Evolutionary conservation across 2,888 invertebrate genomes (phyloP), one percentile per base, ranked within the genome.

Genomic region (Polymixis flavicincta): DNA sequence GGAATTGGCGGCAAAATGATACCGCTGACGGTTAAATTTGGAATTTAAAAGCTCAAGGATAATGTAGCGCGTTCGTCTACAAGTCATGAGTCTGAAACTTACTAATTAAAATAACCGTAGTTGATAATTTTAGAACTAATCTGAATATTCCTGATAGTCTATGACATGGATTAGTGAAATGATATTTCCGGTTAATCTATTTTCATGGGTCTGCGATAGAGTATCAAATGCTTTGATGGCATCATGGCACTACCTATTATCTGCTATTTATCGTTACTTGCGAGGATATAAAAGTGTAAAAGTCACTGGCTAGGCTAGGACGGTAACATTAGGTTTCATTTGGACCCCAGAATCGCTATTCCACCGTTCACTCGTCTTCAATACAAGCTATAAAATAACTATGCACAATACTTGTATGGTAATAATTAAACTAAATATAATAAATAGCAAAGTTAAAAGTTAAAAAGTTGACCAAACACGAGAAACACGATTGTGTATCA

Each of bases 331-430:
- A 78, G 70, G 66, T 85, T 87, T 88, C 83, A 85, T 86, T 92
- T 93, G 93, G 92, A 92, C 92, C 93, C 92, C 79, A 89, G 83
- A 89, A 87, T 81, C 88, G 83, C 84, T 87, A 85, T 81, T 74
- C 82, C 90, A 78, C 52, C 69, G 90, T 93, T 91, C 92, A 93
- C 87, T 84, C 94, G 82, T 94, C 93, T 90, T 90, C 87, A 87
- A 81, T 89, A 91, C 89, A 93, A 93, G 90, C 92, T 92, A 89
- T 90, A 91, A 88, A 91, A 90, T 90, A 91, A 89, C 90, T 90
- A 92, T 91, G 86, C 92, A 94, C 92, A 96, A 96, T 96, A 96
- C 96, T 96, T 94, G 90, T 93, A 93, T 93, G 95, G 94, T 95
- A 95, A 90, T 91, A 89, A 87, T 89, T 89, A 90, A 89, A 88